A percentile compares a stretch with the other conserved stretches of the same genome.
These are phyloP conservation scores for Pantherophis guttatus DNA, from an alignment of 2,113 vertebrate species.

Conservation along the genomic window DNA sequence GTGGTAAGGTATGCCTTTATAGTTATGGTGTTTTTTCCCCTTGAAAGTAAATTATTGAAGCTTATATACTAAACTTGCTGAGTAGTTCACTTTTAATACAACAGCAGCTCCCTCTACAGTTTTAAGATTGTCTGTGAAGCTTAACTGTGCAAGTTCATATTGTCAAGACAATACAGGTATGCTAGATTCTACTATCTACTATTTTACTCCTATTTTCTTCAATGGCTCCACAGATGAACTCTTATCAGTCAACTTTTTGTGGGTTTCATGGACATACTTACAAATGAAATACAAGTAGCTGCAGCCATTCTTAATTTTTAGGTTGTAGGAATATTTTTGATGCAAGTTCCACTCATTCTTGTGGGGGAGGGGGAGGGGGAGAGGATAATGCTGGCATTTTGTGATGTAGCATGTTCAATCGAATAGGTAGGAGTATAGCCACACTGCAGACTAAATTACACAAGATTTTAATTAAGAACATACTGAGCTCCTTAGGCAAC, in stretches of 20 bases:
- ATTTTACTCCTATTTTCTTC: neutral
- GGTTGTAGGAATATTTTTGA: neutral
- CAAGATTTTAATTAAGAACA: neutral
- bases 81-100: neutral
- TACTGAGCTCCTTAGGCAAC: neutral
- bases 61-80: neutral
- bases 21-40: neutral
- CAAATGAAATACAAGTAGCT: neutral
- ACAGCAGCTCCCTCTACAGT: conserved; percentile 1
- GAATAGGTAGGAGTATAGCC: neutral
- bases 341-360: neutral
- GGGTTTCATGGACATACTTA: neutral
- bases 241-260: neutral
- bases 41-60: neutral
- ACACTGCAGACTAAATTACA: neutral
- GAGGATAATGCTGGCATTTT: neutral
- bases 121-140: neutral
- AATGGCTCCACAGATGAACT: neutral
- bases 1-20: too few species aligned
- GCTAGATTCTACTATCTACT: neutral
- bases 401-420: neutral
- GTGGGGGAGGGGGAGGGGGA: too few species aligned
- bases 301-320: neutral
- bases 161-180: neutral
- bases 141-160: neutral